Conservation (phyloP, 2,888 invertebrate genomes). For the Hyles lineata region DNA sequence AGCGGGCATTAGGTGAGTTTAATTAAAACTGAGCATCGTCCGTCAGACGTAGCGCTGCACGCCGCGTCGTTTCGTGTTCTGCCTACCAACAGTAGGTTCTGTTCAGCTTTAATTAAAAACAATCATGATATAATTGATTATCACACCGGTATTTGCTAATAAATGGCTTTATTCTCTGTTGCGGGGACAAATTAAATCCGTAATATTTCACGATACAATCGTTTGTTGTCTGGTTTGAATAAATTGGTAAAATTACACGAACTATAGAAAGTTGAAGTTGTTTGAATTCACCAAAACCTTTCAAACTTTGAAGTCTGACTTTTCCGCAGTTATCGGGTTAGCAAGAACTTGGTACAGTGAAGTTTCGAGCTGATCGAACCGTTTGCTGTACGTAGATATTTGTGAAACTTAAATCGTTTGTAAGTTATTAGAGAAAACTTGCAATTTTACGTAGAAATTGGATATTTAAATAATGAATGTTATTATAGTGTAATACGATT, state of each 20-base stretch:
- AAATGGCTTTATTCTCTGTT: conserved; percentile 37
- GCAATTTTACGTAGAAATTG: not conserved
- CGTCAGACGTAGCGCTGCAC: conserved; percentile 43
- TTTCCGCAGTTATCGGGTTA: conserved; percentile 47
- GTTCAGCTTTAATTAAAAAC: conserved; percentile 36
- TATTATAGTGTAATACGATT: too few species aligned
- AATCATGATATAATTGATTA: conserved; percentile 25
- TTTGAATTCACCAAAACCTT: conserved; percentile 48
- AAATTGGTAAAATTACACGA: conserved; percentile 24
- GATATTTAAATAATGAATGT: not conserved
- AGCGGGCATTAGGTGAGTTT: conserved; percentile 59
- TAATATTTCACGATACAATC: conserved; percentile 30
- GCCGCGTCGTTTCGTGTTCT: conserved; percentile 48
- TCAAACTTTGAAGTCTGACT: conserved; percentile 51
- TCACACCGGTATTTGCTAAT: conserved; percentile 12
- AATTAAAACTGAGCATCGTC: conserved; percentile 73
- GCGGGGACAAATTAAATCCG: conserved; percentile 46
- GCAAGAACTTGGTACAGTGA: conserved; percentile 47
- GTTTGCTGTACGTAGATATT: conserved; percentile 40
- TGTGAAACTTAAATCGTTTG: conserved; percentile 37
- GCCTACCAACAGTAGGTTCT: conserved; percentile 29
- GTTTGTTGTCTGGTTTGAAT: conserved; percentile 24
- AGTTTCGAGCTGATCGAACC: conserved; percentile 40
- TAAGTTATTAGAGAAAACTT: conserved; percentile 20
- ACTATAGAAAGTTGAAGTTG: conserved; percentile 12